phyloP scores from a whole-genome alignment of 1,140 invertebrate species.

The Dreissena polymorpha region DNA sequence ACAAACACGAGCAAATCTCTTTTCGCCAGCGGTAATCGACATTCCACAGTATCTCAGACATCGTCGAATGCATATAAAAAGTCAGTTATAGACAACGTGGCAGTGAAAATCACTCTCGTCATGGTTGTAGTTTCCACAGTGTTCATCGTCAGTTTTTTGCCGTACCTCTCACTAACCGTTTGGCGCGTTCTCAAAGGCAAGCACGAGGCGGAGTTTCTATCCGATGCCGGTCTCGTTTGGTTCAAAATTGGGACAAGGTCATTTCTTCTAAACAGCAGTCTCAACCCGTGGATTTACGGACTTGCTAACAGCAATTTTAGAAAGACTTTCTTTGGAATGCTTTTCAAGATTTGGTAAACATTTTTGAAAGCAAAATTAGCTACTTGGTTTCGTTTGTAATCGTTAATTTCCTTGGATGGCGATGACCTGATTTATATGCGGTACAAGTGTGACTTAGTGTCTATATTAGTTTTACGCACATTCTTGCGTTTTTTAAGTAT shows the following conservation, averaged over 20 bases:
- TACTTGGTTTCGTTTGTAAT: no score
- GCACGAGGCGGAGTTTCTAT: conserved; percentile 40
- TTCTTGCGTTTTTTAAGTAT: no score
- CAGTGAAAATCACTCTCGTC: conserved; percentile 50
- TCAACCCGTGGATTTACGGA: conserved; percentile 58
- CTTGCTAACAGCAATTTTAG: conserved; percentile 23
- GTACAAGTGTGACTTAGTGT: no score
- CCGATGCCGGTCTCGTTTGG: conserved; percentile 32
- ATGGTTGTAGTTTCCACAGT: conserved; percentile 36
- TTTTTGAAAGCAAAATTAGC: no score
- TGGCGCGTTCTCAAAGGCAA: conserved; percentile 32
- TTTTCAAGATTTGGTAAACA: not conserved
- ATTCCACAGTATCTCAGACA: not conserved
- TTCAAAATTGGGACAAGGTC: conserved; percentile 52
- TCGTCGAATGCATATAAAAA: not conserved
- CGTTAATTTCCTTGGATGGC: no score
- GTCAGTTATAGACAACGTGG: conserved; percentile 27
- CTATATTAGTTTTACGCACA: no score
- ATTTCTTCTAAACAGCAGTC: conserved; percentile 47
- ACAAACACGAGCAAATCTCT: not conserved
- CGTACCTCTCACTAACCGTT: conserved; percentile 47
- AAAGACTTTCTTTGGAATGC: conserved; percentile 11
- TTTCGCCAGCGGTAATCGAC: not conserved
- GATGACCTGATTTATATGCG: no score
- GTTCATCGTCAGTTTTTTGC: conserved; percentile 56